Percentiles rank a stretch among this genome's conserved stretches.
phyloP scores from a whole-genome alignment of 2,797 vertebrate species.

The Anguilla obscura region DNA sequence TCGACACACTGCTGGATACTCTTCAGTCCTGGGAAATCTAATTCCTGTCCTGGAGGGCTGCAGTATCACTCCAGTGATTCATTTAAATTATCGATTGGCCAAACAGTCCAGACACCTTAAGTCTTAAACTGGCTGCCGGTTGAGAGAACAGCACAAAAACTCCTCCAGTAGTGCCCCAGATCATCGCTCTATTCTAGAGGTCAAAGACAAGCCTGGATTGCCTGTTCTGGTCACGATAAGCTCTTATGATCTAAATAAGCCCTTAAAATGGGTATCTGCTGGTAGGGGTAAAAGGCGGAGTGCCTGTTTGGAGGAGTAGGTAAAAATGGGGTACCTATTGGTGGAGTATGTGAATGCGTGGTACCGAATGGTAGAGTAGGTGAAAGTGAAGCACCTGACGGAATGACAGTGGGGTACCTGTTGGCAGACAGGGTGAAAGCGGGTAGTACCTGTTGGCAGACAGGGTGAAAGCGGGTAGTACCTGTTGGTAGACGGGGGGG shows the following conservation, averaged over 20 bases:
- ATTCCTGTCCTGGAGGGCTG: neutral
- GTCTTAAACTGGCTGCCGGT: neutral
- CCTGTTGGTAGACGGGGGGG: conserved; percentile 81
- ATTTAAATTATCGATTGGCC: neutral
- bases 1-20: neutral
- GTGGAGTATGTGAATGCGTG: too few relatives aligned
- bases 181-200: neutral
- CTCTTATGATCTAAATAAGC: neutral
- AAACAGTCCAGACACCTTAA: neutral
- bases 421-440: neutral
- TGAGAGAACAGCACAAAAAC: neutral
- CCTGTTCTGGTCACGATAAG: neutral
- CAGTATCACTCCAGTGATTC: neutral
- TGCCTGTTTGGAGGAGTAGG: too few relatives aligned
- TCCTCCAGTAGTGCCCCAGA: neutral
- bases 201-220: neutral
- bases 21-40: neutral
- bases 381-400: too few relatives aligned
- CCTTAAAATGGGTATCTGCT: too few relatives aligned
- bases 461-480: conserved; percentile 43
- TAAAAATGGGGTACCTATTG: too few relatives aligned
- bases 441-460: neutral
- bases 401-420: too few relatives aligned
- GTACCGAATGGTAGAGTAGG: too few relatives aligned
- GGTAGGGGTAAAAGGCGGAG: too few relatives aligned